Evolutionary conservation across 2,888 invertebrate genomes (phyloP).

Genomic region (Poecilus cupreus): DNA sequence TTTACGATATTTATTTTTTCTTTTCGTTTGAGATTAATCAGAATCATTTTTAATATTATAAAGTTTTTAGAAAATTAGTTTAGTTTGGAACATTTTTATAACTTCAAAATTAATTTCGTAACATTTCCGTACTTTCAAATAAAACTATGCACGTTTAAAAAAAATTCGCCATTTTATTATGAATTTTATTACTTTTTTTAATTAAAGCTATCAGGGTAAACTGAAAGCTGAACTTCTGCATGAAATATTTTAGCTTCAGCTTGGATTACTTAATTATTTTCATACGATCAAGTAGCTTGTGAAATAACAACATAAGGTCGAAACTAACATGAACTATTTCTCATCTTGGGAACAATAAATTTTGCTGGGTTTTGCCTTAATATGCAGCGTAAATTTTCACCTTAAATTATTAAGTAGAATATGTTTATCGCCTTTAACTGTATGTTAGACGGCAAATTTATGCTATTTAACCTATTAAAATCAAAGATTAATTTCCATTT

Average conservation of each 20-base stretch:
- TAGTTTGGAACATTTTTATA: background rate
- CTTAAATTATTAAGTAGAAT: background rate
- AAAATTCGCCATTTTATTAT: background rate
- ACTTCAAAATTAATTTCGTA: background rate
- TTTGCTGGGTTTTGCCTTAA: background rate
- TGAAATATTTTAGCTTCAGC: background rate
- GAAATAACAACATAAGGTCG: background rate
- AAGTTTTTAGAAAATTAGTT: background rate
- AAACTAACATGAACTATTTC: background rate
- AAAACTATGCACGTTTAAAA: constrained; percentile 13
- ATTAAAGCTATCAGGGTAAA: constrained; percentile 1
- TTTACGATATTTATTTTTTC: background rate
- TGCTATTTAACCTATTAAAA: no score
- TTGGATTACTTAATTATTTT: constrained; percentile 24
- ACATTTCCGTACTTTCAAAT: constrained; percentile 13
- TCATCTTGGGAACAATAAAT: constrained; percentile 1
- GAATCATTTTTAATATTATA: background rate
- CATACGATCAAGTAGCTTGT: background rate
- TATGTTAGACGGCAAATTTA: no score
- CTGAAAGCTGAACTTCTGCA: constrained; percentile 13
- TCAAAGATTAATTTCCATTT: no score
- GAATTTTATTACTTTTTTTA: constrained; percentile 4
- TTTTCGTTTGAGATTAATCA: no score
- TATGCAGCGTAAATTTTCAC: constrained; percentile 8
- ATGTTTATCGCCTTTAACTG: no score